Evolutionary conservation across 2,113 vertebrate genomes (phyloP).

Genomic region (Paramormyrops kingsleyae): DNA sequence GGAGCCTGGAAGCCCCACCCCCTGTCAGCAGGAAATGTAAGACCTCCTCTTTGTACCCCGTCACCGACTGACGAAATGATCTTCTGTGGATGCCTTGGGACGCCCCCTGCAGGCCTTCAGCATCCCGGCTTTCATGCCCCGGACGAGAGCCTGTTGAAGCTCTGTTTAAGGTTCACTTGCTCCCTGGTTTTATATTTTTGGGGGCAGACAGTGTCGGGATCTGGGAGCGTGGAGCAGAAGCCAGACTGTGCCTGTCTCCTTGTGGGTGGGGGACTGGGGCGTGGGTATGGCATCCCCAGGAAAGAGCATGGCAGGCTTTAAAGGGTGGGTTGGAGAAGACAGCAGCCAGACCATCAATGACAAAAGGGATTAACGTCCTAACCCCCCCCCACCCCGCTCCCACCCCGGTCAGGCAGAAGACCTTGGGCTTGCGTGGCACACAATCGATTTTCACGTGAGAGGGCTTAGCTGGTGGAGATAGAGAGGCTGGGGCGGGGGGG

Average conservation of each 20-base stretch:
- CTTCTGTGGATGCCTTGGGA: not conserved
- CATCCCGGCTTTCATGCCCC: not conserved
- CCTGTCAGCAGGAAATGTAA: conserved; percentile 4
- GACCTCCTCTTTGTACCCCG: not conserved
- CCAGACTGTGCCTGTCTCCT: not conserved
- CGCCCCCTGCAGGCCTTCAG: too few species aligned
- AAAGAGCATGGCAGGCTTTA: not conserved
- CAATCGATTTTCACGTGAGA: conserved; percentile 7
- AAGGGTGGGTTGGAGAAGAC: not conserved
- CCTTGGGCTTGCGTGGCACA: not conserved
- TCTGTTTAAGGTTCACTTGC: not conserved
- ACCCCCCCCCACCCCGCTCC: not conserved
- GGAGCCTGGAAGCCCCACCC: conserved; percentile 68
- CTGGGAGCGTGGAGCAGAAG: not conserved
- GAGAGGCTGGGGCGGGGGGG: not conserved
- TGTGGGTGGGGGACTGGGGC: not conserved
- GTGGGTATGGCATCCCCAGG: not conserved
- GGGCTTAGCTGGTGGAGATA: not conserved
- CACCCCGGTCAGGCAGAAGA: not conserved
- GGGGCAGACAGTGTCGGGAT: not conserved
- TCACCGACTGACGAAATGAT: not conserved
- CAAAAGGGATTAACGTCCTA: not conserved
- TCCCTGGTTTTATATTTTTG: not conserved
- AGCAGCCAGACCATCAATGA: not conserved
- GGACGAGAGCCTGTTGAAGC: not conserved